These are phyloP conservation scores for Arctia plantaginis DNA, from an alignment of 2,888 invertebrate genomes.

Conservation along the genomic window DNA sequence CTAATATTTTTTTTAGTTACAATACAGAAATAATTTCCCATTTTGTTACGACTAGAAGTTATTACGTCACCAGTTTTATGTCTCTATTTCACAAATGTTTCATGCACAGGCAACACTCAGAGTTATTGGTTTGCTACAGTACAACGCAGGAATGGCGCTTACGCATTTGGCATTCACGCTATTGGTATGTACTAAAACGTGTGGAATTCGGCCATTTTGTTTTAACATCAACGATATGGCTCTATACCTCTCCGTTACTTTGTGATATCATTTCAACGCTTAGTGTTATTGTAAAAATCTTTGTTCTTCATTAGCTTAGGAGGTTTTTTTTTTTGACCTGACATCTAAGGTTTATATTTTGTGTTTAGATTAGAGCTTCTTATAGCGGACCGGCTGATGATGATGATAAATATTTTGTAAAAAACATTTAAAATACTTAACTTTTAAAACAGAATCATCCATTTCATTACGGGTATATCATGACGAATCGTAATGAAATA, in stretches of 20 bases:
- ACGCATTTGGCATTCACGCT: conserved; percentile 59
- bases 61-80: conserved; percentile 13
- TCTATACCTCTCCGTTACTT: conserved; percentile 7
- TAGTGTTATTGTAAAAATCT: neutral
- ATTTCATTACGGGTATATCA: too few relatives aligned
- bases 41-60: neutral
- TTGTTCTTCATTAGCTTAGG: neutral
- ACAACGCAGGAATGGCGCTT: conserved; percentile 65
- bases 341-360: neutral
- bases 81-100: neutral
- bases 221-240: conserved; percentile 13
- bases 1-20: neutral
- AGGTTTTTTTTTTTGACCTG: neutral
- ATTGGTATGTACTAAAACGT: conserved; percentile 61
- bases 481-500: neutral
- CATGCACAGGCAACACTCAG: conserved; percentile 38
- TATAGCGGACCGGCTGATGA: too few relatives aligned
- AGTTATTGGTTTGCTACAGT: conserved; percentile 61
- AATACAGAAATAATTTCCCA: neutral
- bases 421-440: too few relatives aligned
- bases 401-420: too few relatives aligned
- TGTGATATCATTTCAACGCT: neutral
- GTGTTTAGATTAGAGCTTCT: neutral
- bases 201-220: conserved; percentile 26
- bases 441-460: too few relatives aligned